These are phyloP conservation scores for Tinea trinotella DNA, from an alignment of 2,888 invertebrate species.

Conservation along the genomic window DNA sequence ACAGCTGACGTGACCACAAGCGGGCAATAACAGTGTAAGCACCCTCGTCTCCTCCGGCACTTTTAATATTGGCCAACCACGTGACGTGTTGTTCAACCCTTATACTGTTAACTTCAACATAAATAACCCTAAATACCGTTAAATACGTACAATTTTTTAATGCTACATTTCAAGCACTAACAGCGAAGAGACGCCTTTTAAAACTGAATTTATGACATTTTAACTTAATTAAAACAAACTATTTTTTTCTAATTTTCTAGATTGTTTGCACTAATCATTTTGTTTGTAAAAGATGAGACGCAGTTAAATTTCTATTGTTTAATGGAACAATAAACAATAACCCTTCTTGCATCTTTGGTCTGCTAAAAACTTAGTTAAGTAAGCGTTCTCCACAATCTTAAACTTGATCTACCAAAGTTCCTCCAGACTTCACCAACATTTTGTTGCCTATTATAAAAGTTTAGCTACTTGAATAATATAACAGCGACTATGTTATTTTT, in stretches of 20 bases:
- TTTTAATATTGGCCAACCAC: constrained; percentile 18
- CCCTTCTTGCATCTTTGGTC: constrained; percentile 5
- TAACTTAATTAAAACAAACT: background rate
- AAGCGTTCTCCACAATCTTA: background rate
- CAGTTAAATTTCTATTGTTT: constrained; percentile 1
- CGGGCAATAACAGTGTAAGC: constrained; percentile 17
- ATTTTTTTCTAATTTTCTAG: background rate
- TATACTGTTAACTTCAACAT: constrained; percentile 6
- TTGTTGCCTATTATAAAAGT: background rate
- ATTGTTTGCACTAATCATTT: background rate
- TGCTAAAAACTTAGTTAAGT: background rate
- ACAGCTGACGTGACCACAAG: constrained; percentile 17
- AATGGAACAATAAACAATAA: background rate
- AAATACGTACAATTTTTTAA: background rate
- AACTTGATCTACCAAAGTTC: background rate
- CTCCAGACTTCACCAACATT: background rate
- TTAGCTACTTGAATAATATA: no score
- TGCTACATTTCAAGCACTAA: background rate
- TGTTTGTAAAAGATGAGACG: background rate
- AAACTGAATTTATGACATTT: background rate
- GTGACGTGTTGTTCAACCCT: constrained; percentile 15
- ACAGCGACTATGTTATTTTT: no score
- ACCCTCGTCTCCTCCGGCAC: constrained; percentile 17
- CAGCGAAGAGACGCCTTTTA: background rate
- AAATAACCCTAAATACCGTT: constrained; percentile 7